phyloP scores from a whole-genome alignment of 2,888 invertebrate genomes.

The Clanis bilineata region DNA sequence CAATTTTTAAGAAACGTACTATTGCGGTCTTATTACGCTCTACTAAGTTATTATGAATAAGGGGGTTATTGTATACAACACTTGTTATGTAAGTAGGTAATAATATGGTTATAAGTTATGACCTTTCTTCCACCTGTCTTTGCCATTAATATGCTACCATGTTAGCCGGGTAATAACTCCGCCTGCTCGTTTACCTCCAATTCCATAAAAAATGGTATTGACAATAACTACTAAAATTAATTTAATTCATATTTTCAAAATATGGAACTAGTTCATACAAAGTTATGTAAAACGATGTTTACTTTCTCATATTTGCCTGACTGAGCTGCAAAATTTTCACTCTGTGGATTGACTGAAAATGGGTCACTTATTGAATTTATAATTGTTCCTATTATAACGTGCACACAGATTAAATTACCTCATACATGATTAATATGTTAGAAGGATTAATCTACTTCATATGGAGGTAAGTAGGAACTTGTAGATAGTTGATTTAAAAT shows the following conservation, averaged over 20 bases:
- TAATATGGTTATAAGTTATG: too few relatives aligned
- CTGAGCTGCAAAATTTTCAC: conserved; percentile 14
- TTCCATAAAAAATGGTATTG: neutral
- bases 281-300: conserved; percentile 3
- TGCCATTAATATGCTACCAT: too few relatives aligned
- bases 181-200: too few relatives aligned
- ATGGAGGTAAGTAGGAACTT: neutral
- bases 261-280: neutral
- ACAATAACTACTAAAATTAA: neutral
- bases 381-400: conserved; percentile 1
- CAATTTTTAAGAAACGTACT: too few relatives aligned
- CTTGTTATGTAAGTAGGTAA: too few relatives aligned
- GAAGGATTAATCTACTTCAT: neutral
- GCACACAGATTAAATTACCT: neutral
- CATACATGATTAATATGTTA: neutral
- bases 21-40: too few relatives aligned
- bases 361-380: conserved; percentile 11
- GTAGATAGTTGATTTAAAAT: neutral
- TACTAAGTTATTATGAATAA: too few relatives aligned
- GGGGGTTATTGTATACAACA: too few relatives aligned
- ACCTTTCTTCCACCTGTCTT: too few relatives aligned
- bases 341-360: conserved; percentile 11
- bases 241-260: conserved; percentile 1
- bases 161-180: too few relatives aligned
- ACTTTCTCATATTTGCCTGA: conserved; percentile 8